phyloP scores from a whole-genome alignment of 1,140 invertebrate genomes.

The Proales similis region DNA sequence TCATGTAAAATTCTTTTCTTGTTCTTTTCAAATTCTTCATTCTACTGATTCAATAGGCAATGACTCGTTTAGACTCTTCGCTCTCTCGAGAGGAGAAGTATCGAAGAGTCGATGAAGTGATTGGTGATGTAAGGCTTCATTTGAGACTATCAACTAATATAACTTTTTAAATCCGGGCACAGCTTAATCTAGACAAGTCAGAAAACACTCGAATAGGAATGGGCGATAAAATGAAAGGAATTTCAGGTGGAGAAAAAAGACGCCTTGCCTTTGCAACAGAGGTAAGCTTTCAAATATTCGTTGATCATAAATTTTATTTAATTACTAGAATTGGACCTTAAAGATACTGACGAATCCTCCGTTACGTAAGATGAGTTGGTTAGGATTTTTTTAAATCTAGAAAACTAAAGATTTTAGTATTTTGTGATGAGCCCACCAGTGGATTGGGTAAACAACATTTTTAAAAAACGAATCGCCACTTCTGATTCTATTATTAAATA shows the following conservation, averaged over 20 bases:
- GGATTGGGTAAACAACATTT: conserved; percentile 59
- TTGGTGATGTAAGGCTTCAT: conserved; percentile 64
- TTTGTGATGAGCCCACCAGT: conserved; percentile 92
- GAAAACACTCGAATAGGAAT: conserved; percentile 39
- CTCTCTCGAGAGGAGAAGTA: conserved; percentile 69
- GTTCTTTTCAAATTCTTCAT: neutral
- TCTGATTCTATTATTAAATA: neutral
- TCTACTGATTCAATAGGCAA: conserved; percentile 14
- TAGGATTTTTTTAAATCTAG: no score
- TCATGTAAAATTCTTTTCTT: conserved; percentile 66
- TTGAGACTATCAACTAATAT: neutral
- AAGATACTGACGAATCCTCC: conserved; percentile 74
- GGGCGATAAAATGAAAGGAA: conserved; percentile 65
- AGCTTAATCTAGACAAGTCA: conserved; percentile 66
- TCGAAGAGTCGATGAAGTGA: conserved; percentile 77
- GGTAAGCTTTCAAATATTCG: conserved; percentile 53
- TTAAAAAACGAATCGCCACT: no score
- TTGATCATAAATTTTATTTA: neutral
- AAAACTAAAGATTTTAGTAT: no score
- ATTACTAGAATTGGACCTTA: neutral
- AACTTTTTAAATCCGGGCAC: neutral
- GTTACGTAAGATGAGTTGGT: no score
- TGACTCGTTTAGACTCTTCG: neutral
- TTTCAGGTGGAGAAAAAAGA: conserved; percentile 91
- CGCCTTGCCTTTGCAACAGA: conserved; percentile 87